phyloP scores from a whole-genome alignment of 2,797 vertebrate genomes.

The Rhinella marina region DNA sequence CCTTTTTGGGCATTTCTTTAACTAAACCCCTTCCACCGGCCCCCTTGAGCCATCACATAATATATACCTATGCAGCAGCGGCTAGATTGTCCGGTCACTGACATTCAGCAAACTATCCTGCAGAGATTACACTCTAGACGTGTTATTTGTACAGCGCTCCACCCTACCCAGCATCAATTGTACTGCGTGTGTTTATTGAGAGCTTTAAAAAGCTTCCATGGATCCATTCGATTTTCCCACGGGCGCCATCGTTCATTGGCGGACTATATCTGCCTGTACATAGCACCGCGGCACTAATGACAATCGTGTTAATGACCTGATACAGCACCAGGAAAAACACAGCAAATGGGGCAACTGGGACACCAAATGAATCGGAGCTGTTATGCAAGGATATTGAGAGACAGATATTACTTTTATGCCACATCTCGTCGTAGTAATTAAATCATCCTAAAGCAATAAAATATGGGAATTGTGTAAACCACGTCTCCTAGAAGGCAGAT shows the following conservation, averaged over 20 bases:
- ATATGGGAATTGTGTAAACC: too few relatives aligned
- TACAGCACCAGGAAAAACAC: neutral
- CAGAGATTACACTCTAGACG: neutral
- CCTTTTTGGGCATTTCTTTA: too few relatives aligned
- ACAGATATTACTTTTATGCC: neutral
- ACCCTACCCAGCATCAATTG: neutral
- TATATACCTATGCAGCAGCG: neutral
- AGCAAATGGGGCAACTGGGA: neutral
- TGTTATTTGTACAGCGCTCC: neutral
- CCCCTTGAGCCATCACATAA: neutral
- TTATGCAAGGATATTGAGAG: neutral
- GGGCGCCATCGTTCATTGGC: constrained; percentile 2
- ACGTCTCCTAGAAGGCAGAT: neutral
- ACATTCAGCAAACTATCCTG: neutral
- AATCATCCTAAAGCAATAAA: neutral
- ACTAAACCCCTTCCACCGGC: too few relatives aligned
- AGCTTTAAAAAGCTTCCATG: constrained; percentile 7
- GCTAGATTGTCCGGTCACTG: neutral
- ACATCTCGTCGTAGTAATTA: neutral
- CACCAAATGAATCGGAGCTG: neutral
- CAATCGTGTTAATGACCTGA: constrained; percentile 7
- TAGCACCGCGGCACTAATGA: constrained; percentile 12
- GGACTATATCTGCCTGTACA: neutral
- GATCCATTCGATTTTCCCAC: neutral
- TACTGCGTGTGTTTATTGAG: neutral